These are phyloP conservation scores for Datnioides undecimradiatus DNA, from an alignment of 2,113 vertebrate species.

Conservation along the genomic window DNA sequence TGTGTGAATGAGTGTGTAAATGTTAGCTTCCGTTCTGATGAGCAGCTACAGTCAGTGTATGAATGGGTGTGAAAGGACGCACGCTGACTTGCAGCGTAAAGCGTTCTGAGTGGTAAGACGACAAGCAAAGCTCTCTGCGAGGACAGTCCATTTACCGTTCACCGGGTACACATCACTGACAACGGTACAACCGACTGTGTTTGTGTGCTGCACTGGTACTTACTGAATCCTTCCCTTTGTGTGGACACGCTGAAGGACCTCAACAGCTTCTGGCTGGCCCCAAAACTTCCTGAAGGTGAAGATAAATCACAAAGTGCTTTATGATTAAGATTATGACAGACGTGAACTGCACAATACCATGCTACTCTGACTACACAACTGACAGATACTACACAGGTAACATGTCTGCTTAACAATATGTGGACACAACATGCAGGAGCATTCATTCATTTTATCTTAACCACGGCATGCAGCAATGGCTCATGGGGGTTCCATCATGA, in stretches of 20 bases:
- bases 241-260: conserved; percentile 78
- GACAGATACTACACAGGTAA: not conserved
- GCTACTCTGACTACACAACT: not conserved
- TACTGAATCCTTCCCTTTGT: conserved; percentile 80
- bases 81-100: too few species aligned
- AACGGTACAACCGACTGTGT: not conserved
- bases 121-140: too few species aligned
- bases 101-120: too few species aligned
- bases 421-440: too few species aligned
- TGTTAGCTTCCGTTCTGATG: too few species aligned
- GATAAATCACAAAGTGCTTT: not conserved
- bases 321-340: not conserved
- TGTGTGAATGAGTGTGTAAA: too few species aligned
- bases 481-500: too few species aligned
- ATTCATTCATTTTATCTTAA: too few species aligned
- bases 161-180: not conserved
- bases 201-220: conserved; percentile 54
- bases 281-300: conserved; percentile 63
- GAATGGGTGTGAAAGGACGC: too few species aligned
- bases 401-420: not conserved
- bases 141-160: too few species aligned
- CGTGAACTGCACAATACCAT: not conserved
- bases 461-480: too few species aligned
- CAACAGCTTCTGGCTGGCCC: conserved; percentile 61
- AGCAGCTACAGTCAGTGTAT: too few species aligned